Percentiles rank a stretch among this genome's conserved stretches.
These are phyloP conservation scores for Muntiacus muntjak DNA, from an alignment of 2,113 vertebrate genomes.

Conservation along the genomic window DNA sequence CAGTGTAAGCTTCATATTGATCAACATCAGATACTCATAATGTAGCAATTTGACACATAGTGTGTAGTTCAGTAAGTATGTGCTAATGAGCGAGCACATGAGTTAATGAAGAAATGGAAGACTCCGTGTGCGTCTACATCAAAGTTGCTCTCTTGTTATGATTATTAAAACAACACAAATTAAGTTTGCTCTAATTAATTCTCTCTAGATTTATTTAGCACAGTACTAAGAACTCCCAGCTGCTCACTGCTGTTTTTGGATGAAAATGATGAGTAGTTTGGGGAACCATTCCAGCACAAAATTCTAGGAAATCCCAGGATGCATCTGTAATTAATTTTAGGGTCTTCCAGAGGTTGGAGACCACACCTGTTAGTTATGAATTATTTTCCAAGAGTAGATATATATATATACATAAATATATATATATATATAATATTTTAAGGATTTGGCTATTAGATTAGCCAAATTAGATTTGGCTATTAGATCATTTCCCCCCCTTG, in stretches of 20 bases:
- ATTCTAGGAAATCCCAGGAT: conserved; percentile 45
- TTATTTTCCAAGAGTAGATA: neutral
- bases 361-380: conserved; percentile 12
- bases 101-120: neutral
- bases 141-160: neutral
- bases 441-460: neutral
- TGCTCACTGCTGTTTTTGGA: conserved; percentile 20
- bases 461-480: no score
- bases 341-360: conserved; percentile 35
- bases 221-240: conserved; percentile 42
- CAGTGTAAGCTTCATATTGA: neutral
- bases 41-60: neutral
- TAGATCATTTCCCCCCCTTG: neutral
- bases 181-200: conserved; percentile 8
- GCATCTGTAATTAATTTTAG: conserved; percentile 27
- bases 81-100: neutral
- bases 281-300: conserved; percentile 13
- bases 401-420: neutral
- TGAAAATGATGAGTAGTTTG: conserved; percentile 19
- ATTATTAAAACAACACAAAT: neutral
- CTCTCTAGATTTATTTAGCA: conserved; percentile 37
- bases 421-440: neutral
- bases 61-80: neutral
- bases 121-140: neutral
- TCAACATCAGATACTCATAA: neutral